phyloP scores from a whole-genome alignment of 2,888 invertebrate species.

The Eudasyphora cyanicolor region DNA sequence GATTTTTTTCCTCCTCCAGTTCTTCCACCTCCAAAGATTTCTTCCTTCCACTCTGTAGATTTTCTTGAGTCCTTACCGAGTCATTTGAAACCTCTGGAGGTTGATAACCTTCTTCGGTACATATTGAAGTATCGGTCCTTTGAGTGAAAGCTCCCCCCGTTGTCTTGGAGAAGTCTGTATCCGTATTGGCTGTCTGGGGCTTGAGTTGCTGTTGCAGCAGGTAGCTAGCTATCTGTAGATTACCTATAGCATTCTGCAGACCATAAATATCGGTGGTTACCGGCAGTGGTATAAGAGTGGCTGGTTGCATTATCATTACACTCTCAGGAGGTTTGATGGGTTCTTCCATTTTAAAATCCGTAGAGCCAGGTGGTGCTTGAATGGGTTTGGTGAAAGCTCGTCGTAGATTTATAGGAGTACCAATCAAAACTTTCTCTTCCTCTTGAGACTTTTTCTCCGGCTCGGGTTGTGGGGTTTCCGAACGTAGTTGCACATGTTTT shows the following conservation, averaged over 20 bases:
- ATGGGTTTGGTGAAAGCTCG: conserved; percentile 75
- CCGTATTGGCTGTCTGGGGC: conserved; percentile 68
- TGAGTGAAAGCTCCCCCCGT: conserved; percentile 74
- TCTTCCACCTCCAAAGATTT: conserved; percentile 65
- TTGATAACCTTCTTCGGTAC: conserved; percentile 74
- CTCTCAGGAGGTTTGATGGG: conserved; percentile 67
- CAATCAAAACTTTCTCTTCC: conserved; percentile 78
- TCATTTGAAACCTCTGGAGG: conserved; percentile 46
- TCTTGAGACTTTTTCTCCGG: conserved; percentile 31
- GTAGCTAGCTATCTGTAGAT: conserved; percentile 79
- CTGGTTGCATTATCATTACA: conserved; percentile 77
- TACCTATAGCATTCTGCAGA: conserved; percentile 77
- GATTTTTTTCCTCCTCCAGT: conserved; percentile 59
- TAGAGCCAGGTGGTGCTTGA: conserved; percentile 48
- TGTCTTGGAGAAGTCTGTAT: conserved; percentile 69
- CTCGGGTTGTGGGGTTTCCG: conserved; percentile 33
- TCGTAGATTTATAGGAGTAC: conserved; percentile 78
- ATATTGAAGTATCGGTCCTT: conserved; percentile 74
- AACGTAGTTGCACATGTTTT: conserved; percentile 67
- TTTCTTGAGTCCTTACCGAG: conserved; percentile 28
- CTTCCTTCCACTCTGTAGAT: conserved; percentile 29
- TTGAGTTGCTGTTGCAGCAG: conserved; percentile 77
- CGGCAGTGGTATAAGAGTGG: conserved; percentile 78
- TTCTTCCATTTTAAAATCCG: conserved; percentile 10
- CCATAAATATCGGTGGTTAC: conserved; percentile 79